Evolutionary conservation across 2,888 invertebrate species (phyloP).

Genomic region (Schrankia costaestrigalis): DNA sequence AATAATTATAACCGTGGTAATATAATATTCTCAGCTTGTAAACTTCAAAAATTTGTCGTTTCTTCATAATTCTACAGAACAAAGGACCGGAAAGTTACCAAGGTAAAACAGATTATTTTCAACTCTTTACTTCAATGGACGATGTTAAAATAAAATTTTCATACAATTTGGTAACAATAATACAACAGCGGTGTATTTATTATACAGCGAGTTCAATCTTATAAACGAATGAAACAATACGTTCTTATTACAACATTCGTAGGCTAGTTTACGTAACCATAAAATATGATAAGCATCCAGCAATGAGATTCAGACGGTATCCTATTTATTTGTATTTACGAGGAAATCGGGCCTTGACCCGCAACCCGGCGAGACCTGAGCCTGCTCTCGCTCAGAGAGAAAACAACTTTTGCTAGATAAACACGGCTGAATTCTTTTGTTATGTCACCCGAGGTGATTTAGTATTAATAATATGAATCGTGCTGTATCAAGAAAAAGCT

Average conservation of each 20-base stretch:
- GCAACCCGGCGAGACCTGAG: constrained; percentile 34
- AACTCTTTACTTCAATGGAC: no score
- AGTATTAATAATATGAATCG: constrained; percentile 40
- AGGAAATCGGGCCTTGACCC: constrained; percentile 65
- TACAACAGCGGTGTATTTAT: no score
- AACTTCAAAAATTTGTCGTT: background rate
- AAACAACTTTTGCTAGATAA: constrained; percentile 54
- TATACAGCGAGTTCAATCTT: constrained; percentile 5
- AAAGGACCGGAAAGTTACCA: background rate
- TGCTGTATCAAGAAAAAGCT: constrained; percentile 19
- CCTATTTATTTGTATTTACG: constrained; percentile 75
- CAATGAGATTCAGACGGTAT: constrained; percentile 65
- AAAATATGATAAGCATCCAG: constrained; percentile 73
- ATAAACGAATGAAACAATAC: constrained; percentile 47
- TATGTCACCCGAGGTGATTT: constrained; percentile 39
- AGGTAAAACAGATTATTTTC: no score
- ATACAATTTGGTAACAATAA: no score
- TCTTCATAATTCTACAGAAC: constrained; percentile 4
- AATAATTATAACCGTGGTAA: constrained; percentile 18
- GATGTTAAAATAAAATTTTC: no score
- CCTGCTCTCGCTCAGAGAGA: constrained; percentile 39
- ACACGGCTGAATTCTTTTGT: constrained; percentile 44
- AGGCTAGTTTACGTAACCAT: constrained; percentile 62
- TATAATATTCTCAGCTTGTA: constrained; percentile 16
- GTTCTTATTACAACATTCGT: constrained; percentile 58